phyloP scores from a whole-genome alignment of 2,797 vertebrate genomes.

The Tokudaia tokunoshimensis region DNA sequence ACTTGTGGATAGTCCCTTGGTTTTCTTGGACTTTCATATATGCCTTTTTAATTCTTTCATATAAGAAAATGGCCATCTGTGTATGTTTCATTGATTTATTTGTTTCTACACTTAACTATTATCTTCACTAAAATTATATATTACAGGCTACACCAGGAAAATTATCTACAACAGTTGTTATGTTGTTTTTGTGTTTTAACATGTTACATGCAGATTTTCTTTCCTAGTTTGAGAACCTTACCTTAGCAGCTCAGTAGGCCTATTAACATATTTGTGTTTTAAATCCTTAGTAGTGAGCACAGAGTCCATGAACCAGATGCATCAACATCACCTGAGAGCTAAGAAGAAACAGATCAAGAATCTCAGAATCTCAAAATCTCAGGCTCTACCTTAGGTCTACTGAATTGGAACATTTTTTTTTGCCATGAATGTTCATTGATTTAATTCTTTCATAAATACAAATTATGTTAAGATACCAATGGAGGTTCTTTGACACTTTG shows the following conservation, averaged over 20 bases:
- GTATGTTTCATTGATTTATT: not conserved
- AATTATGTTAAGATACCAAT: not conserved
- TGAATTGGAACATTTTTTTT: conserved; percentile 18
- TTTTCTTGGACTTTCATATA: not conserved
- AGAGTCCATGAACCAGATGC: not conserved
- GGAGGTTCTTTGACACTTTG: not conserved
- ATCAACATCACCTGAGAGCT: conserved; percentile 13
- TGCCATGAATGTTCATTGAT: not conserved
- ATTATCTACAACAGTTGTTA: not conserved
- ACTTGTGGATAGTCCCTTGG: not conserved
- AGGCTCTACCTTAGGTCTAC: not conserved
- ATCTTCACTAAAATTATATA: conserved; percentile 35
- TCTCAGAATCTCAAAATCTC: conserved; percentile 18
- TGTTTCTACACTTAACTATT: conserved; percentile 4
- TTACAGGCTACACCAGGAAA: not conserved
- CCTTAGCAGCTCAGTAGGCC: not conserved
- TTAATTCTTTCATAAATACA: not conserved
- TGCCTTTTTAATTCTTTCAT: not conserved
- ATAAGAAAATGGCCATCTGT: not conserved
- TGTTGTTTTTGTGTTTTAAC: not conserved
- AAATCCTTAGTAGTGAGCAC: conserved; percentile 6
- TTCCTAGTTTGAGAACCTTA: not conserved
- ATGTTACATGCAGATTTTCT: not conserved
- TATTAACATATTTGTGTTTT: conserved; percentile 34
- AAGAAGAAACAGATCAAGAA: not conserved